phyloP scores from a whole-genome alignment of 2,113 vertebrate species.

The Perca flavescens region DNA sequence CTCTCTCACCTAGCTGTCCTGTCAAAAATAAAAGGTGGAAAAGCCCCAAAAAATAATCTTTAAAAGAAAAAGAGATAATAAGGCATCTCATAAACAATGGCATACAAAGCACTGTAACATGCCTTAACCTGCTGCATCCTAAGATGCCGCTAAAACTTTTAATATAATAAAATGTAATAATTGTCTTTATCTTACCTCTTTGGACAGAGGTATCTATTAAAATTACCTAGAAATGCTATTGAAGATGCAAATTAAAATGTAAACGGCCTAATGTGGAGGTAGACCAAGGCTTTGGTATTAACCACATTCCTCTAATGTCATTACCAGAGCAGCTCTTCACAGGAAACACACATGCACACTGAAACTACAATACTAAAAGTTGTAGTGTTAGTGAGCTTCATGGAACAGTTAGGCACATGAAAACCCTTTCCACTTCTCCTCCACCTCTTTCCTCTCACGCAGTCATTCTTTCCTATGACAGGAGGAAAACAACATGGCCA shows the following conservation, averaged over 20 bases:
- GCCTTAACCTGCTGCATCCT: too few species aligned
- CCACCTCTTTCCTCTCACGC: conserved; percentile 71
- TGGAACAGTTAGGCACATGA: conserved; percentile 59
- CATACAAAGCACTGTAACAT: too few species aligned
- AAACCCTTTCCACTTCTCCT: conserved; percentile 72
- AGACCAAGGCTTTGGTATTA: conserved; percentile 12
- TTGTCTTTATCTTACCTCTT: not conserved
- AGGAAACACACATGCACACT: conserved; percentile 61
- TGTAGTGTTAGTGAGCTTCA: conserved; percentile 55
- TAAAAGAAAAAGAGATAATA: too few species aligned
- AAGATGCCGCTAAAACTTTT: too few species aligned
- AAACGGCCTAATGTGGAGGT: not conserved
- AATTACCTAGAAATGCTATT: not conserved
- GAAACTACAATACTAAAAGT: conserved; percentile 59
- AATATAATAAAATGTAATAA: too few species aligned
- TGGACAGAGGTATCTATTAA: not conserved
- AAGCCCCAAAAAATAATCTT: too few species aligned
- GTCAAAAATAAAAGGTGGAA: too few species aligned
- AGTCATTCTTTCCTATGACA: conserved; percentile 77
- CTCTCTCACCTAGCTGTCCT: too few species aligned
- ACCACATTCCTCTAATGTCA: conserved; percentile 41
- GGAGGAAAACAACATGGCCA: conserved; percentile 70
- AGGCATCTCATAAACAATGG: too few species aligned
- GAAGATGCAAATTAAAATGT: not conserved
- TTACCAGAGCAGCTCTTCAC: conserved; percentile 48